phyloP scores from a whole-genome alignment of 2,113 vertebrate species.

The Menidia beryllina region DNA sequence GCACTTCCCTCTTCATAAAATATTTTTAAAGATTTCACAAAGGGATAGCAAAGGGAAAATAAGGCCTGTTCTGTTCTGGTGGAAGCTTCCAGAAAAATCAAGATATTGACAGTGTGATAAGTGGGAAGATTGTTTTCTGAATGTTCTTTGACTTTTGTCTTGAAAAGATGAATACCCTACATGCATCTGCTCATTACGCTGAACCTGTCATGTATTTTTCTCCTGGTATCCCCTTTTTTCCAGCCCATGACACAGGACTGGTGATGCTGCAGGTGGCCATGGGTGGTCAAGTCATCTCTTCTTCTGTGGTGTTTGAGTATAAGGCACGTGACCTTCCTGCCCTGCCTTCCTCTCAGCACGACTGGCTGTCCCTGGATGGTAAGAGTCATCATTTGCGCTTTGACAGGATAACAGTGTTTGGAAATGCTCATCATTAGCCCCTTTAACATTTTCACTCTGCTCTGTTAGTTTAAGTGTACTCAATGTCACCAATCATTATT shows the following conservation, averaged over 20 bases:
- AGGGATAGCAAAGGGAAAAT: conserved; percentile 1
- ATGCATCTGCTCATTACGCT: background rate
- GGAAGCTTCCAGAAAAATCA: background rate
- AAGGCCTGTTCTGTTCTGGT: background rate
- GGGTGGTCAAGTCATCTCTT: conserved; percentile 97
- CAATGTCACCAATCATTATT: background rate
- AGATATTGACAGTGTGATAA: background rate
- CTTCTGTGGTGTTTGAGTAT: conserved; percentile 98
- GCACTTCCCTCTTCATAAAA: background rate
- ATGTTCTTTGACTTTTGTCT: background rate
- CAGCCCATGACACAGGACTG: conserved; percentile 98
- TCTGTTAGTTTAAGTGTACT: background rate
- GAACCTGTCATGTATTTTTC: background rate
- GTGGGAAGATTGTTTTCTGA: background rate
- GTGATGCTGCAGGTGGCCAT: conserved; percentile 98
- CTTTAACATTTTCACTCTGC: background rate
- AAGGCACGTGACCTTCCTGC: conserved; percentile 95
- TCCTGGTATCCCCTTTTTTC: conserved; percentile 31
- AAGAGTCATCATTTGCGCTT: conserved; percentile 66
- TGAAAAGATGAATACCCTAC: background rate
- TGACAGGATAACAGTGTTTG: background rate
- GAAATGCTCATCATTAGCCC: background rate
- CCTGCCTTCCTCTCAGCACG: conserved; percentile 96
- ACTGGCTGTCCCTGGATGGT: conserved; percentile 99
- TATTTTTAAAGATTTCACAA: conserved; percentile 6